Percentiles rank a stretch among this genome's conserved stretches.
Conservation (phyloP, 2,888 invertebrate species). For the Invenusta paracnida region DNA sequence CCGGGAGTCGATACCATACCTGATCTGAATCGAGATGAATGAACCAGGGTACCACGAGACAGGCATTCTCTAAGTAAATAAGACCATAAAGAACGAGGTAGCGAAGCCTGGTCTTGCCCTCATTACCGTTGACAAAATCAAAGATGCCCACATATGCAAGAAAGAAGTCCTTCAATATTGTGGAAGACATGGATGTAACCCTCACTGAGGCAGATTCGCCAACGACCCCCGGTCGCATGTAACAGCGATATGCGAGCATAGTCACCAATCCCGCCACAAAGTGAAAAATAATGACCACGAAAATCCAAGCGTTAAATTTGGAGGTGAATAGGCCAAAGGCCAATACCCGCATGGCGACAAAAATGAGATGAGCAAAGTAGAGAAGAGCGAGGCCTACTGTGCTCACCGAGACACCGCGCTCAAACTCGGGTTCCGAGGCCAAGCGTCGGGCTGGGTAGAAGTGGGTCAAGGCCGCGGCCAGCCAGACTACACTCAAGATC, state of each 20-base stretch:
- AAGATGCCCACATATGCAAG: slow-evolving; percentile 28
- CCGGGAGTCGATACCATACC: not conserved
- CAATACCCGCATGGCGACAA: not conserved
- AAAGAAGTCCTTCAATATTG: not conserved
- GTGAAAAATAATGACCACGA: not conserved
- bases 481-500: slow-evolving; percentile 17
- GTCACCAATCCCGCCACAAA: not conserved
- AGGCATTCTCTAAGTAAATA: slow-evolving; percentile 24
- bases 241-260: slow-evolving; percentile 31
- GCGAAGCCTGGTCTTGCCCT: slow-evolving; percentile 23
- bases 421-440: slow-evolving; percentile 31
- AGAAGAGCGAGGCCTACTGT: slow-evolving; percentile 21
- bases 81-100: slow-evolving; percentile 18
- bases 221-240: not conserved
- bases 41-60: slow-evolving; percentile 10
- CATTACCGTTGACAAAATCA: slow-evolving; percentile 36
- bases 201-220: not conserved
- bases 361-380: slow-evolving; percentile 17
- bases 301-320: not conserved
- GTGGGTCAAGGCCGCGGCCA: slow-evolving; percentile 28
- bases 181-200: not conserved
- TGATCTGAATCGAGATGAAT: not conserved
- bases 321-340: slow-evolving; percentile 4
- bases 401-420: not conserved
- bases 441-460: slow-evolving; percentile 26